Evolutionary conservation across 2,113 vertebrate species (phyloP), one percentile per base, ranked within the genome.

Genomic region (Hyperoodon ampullatus): DNA sequence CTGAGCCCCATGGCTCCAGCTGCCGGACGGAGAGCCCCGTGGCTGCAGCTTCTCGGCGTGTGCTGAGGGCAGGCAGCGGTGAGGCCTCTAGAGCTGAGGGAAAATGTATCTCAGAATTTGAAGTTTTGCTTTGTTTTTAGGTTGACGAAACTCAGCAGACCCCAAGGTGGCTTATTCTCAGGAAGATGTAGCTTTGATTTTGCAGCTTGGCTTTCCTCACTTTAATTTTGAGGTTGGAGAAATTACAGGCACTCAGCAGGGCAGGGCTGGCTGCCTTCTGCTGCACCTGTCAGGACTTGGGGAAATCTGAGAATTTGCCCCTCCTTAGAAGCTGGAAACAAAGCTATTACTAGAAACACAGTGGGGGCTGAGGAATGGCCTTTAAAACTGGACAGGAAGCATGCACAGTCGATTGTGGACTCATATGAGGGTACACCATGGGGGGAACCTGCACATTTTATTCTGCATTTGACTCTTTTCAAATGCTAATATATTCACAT

Each of bases 41-140:
- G 81, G 23, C 50, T 47, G 23, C 0, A 0, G 13, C 58, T 75
- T 24, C 16, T 70, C 3, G 1, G 39, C 0, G 0, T 24, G 33
- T 24, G 13, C 63, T 19, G 12, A 58, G 88, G 61, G 2, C 50
- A 7, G 0, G 0, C 42, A 4, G 24, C 18, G 21, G 23, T 1
- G 30, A 44, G 84, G 55, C 55, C 78, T 44, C 18, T 26, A 24
- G 42, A 85, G 72, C 5, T 2, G 35, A 33, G 44, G 42, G 75
- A 42, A 26, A 72, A 30, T 21, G 21, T 18, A 1, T 71, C 9
- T 0, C 24, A 55, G n/a, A 53, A 47, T 50, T 77, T 33, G 16
- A 82, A 63, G 63, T 53, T 83, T 39, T 63, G 82, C 42, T 95
- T 44, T 82, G 50, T 63, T 26, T 70, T 89, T 39, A 78, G 30